A percentile compares a stretch with the other conserved stretches of the same genome.
These are phyloP conservation scores for Apogon hyalosoma DNA, from an alignment of 2,797 vertebrate species.

Conservation along the genomic window DNA sequence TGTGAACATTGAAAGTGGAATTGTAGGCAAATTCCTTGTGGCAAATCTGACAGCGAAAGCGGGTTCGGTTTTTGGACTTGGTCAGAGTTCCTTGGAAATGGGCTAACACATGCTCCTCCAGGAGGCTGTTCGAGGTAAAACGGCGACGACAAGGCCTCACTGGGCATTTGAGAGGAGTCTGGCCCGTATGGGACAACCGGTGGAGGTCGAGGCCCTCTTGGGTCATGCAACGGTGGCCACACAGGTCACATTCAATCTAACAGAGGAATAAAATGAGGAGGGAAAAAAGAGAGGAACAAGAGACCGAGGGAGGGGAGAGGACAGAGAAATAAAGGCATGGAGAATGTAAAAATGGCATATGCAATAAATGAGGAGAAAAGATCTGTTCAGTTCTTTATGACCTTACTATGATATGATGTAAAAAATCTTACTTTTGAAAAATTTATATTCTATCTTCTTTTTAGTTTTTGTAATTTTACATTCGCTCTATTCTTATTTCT, in stretches of 20 bases:
- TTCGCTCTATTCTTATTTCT: no score
- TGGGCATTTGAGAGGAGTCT: slow-evolving; percentile 87
- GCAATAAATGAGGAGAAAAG: slow-evolving; percentile 40
- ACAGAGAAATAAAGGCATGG: neutral
- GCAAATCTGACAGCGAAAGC: slow-evolving; percentile 84
- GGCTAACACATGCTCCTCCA: slow-evolving; percentile 84
- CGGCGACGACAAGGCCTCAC: slow-evolving; percentile 84
- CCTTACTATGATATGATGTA: slow-evolving; percentile 9
- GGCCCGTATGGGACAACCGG: slow-evolving; percentile 86
- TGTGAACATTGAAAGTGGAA: slow-evolving; percentile 86
- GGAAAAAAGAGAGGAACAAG: neutral
- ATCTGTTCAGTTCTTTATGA: slow-evolving; percentile 11
- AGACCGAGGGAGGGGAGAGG: neutral
- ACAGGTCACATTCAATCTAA: slow-evolving; percentile 87
- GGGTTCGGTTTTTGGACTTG: slow-evolving; percentile 77
- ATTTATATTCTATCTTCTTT: no score
- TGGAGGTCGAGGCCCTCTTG: slow-evolving; percentile 87
- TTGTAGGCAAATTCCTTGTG: slow-evolving; percentile 86
- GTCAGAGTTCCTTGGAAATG: slow-evolving; percentile 80
- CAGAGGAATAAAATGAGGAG: neutral
- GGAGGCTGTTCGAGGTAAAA: slow-evolving; percentile 80
- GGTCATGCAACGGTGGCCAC: slow-evolving; percentile 87
- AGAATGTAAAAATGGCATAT: neutral
- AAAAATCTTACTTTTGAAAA: no score
- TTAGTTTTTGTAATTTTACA: no score